Conservation (phyloP, 1,140 invertebrate species). For the Ostrea denselamellosa region DNA sequence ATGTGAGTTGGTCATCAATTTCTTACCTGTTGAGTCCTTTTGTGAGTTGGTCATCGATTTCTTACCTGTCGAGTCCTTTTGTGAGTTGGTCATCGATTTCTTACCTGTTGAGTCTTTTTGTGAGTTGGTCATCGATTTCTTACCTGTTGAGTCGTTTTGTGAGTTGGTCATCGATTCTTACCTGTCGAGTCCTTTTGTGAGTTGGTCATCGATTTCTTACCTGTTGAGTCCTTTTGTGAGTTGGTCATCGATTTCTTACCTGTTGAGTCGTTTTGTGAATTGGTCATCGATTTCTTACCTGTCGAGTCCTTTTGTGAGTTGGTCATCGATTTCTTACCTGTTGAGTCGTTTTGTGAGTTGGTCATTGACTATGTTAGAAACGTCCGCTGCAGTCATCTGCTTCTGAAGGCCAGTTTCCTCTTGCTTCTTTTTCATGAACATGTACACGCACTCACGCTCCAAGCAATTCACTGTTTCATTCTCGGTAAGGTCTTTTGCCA, state of each 20-base stretch:
- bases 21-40: neutral
- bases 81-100: constrained; percentile 2
- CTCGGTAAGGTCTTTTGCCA: neutral
- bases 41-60: neutral
- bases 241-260: too few species aligned
- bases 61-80: neutral
- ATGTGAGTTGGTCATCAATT: neutral
- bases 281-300: neutral
- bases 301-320: neutral
- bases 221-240: too few species aligned
- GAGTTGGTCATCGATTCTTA: too few species aligned
- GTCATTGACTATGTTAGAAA: neutral
- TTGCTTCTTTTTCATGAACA: constrained; percentile 22
- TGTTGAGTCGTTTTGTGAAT: neutral
- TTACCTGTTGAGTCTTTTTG: too few species aligned
- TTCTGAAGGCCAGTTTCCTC: neutral
- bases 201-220: too few species aligned
- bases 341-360: neutral
- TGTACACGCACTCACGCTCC: neutral
- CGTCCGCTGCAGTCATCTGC: neutral
- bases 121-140: too few species aligned
- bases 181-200: too few species aligned
- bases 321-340: neutral
- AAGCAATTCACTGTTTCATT: neutral
- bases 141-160: too few species aligned